Conservation (phyloP, 2,888 invertebrate species). For the Danaus chrysippus region DNA sequence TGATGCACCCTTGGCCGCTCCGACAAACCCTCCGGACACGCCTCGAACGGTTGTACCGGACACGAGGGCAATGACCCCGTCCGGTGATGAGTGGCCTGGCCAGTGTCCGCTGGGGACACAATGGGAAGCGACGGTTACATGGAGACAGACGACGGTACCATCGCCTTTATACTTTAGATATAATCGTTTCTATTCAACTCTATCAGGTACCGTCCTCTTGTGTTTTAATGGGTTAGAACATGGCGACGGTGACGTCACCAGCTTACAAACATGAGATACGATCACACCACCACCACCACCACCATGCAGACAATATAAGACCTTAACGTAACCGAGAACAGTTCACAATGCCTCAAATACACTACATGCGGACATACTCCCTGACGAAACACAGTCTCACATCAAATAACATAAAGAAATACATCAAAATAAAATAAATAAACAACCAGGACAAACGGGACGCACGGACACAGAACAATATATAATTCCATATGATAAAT, state of each 20-base stretch:
- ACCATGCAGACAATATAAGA: conserved; percentile 39
- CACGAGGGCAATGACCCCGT: conserved; percentile 67
- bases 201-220: conserved; percentile 33
- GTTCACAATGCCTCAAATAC: conserved; percentile 34
- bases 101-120: conserved; percentile 69
- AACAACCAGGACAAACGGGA: too few relatives aligned
- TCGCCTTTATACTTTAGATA: not conserved
- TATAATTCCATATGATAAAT: too few relatives aligned
- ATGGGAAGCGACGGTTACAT: conserved; percentile 63
- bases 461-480: too few relatives aligned
- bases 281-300: conserved; percentile 35
- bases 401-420: too few relatives aligned
- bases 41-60: conserved; percentile 42
- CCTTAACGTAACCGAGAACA: conserved; percentile 30
- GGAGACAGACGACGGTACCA: conserved; percentile 34
- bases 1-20: conserved; percentile 72
- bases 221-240: conserved; percentile 30
- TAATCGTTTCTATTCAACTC: conserved; percentile 2
- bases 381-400: too few relatives aligned
- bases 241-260: conserved; percentile 25
- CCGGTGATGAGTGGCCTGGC: conserved; percentile 55
- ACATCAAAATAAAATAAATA: too few relatives aligned
- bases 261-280: conserved; percentile 25
- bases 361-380: conserved; percentile 2
- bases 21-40: conserved; percentile 20